These are phyloP conservation scores for Xiphydria camelus DNA, from an alignment of 2,888 invertebrate species.

Conservation along the genomic window DNA sequence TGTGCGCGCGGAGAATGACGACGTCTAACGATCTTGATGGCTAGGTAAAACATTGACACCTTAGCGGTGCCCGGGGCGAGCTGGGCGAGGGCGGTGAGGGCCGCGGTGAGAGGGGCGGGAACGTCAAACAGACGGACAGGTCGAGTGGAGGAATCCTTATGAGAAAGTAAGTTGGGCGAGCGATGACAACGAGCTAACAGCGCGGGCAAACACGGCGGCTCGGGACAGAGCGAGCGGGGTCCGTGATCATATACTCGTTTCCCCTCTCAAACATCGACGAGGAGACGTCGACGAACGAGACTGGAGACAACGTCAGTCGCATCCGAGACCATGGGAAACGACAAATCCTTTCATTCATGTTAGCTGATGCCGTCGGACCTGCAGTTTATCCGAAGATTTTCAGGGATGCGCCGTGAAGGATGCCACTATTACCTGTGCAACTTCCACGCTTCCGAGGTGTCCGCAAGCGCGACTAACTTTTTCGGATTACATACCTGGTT, in stretches of 20 bases:
- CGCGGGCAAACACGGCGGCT: slow-evolving; percentile 53
- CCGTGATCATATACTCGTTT: slow-evolving; percentile 53
- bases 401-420: too few species aligned
- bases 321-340: slow-evolving; percentile 13
- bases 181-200: slow-evolving; percentile 56
- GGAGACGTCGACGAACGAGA: slow-evolving; percentile 37
- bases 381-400: too few species aligned
- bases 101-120: slow-evolving; percentile 29
- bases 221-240: slow-evolving; percentile 43
- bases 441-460: too few species aligned
- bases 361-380: too few species aligned
- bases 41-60: slow-evolving; percentile 55
- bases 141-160: slow-evolving; percentile 40
- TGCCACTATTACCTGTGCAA: too few species aligned
- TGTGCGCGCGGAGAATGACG: not conserved
- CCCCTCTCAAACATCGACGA: too few species aligned
- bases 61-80: slow-evolving; percentile 32
- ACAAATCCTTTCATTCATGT: not conserved
- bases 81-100: slow-evolving; percentile 30
- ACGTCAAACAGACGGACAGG: slow-evolving; percentile 46
- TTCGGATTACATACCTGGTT: too few species aligned
- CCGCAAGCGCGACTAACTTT: too few species aligned
- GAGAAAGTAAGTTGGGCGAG: slow-evolving; percentile 49
- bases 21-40: slow-evolving; percentile 38
- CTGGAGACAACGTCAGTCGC: slow-evolving; percentile 2